Percentiles rank a stretch among this genome's conserved stretches.
These are phyloP conservation scores for Luffia ferchaultella DNA, from an alignment of 2,888 invertebrate genomes.

Conservation along the genomic window DNA sequence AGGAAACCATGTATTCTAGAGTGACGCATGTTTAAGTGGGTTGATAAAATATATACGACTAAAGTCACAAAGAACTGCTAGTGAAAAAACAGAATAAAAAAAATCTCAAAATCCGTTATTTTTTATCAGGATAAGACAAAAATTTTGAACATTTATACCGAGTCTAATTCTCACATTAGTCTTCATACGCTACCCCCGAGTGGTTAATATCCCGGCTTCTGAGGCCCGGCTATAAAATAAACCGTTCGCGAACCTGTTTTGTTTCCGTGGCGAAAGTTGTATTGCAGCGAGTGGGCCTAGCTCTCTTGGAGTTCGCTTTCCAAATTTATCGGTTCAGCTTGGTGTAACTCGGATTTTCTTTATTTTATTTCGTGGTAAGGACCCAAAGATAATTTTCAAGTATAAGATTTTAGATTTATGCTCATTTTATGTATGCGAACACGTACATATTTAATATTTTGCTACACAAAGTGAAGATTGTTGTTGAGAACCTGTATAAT, in stretches of 20 bases:
- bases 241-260: slow-evolving; percentile 4
- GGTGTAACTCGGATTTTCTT: slow-evolving; percentile 4
- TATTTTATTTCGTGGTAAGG: slow-evolving; percentile 10
- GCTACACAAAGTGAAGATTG: too few relatives aligned
- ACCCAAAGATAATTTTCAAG: slow-evolving; percentile 2
- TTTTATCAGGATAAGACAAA: background rate
- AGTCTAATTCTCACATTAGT: background rate
- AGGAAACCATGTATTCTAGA: too few relatives aligned
- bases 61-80: too few relatives aligned
- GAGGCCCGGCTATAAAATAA: slow-evolving; percentile 7
- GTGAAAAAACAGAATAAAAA: background rate
- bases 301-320: background rate
- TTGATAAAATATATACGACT: too few relatives aligned
- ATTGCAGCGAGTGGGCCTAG: slow-evolving; percentile 1
- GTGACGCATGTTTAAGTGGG: too few relatives aligned
- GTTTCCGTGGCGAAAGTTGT: slow-evolving; percentile 7
- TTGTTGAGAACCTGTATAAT: too few relatives aligned
- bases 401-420: slow-evolving; percentile 2
- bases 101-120: background rate
- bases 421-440: too few relatives aligned
- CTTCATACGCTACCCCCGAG: slow-evolving; percentile 10
- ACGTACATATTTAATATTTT: too few relatives aligned
- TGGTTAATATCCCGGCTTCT: slow-evolving; percentile 16
- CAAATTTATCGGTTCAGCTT: slow-evolving; percentile 8
- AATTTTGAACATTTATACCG: background rate